A percentile compares a stretch with the other conserved stretches of the same genome.
Conservation (phyloP, 2,113 vertebrate species). For the Megaceryle torquata region DNA sequence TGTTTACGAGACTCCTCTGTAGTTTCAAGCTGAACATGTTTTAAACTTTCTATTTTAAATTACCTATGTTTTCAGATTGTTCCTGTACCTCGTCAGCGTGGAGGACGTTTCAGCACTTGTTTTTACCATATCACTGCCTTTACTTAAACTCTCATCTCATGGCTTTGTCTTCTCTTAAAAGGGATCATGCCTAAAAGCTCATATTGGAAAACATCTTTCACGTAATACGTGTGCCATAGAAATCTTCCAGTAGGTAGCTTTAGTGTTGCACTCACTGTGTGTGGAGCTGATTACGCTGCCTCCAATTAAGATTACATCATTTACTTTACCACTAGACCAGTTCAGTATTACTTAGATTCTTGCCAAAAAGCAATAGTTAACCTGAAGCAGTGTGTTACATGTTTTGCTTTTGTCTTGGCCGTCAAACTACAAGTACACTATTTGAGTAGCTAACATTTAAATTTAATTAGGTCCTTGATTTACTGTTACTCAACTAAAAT, state of each 20-base stretch:
- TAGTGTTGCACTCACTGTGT: not conserved
- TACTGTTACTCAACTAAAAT: constrained; percentile 22
- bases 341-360: not conserved
- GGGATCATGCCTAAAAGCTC: not conserved
- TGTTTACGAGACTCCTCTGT: not conserved
- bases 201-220: not conserved
- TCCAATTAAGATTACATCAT: not conserved
- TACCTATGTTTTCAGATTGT: not conserved
- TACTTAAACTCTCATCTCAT: not conserved
- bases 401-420: constrained; percentile 1
- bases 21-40: not conserved
- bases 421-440: not conserved
- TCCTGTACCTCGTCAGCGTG: not conserved
- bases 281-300: not conserved
- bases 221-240: not conserved
- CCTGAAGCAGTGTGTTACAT: not conserved
- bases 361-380: constrained; percentile 35
- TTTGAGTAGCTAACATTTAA: not conserved
- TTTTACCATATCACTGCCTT: not conserved
- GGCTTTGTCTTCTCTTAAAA: not conserved
- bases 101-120: not conserved
- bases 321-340: not conserved
- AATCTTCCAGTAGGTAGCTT: not conserved
- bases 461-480: constrained; percentile 19
- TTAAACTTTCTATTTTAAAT: not conserved